Percentiles rank a stretch among this genome's conserved stretches.
Evolutionary conservation across 2,888 invertebrate species (phyloP).

Genomic region (Trimorus sp.): DNA sequence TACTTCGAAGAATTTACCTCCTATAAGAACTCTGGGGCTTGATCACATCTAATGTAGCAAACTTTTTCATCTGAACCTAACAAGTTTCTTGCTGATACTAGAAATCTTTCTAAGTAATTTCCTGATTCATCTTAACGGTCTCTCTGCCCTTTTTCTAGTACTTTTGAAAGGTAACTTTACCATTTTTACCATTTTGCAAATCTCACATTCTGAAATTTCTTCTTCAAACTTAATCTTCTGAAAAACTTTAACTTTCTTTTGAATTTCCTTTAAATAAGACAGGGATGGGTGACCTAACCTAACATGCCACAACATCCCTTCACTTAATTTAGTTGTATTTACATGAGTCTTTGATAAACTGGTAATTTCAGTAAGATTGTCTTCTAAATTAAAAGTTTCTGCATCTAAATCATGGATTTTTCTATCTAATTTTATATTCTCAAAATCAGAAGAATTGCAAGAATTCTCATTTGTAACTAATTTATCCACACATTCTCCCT

Average conservation of each 20-base stretch:
- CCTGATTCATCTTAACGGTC: slow-evolving; percentile 38
- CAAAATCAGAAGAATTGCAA: neutral
- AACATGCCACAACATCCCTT: slow-evolving; percentile 15
- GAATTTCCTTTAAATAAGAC: neutral
- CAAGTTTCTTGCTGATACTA: neutral
- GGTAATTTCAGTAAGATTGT: neutral
- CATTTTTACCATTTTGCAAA: slow-evolving; percentile 65
- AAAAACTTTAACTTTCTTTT: neutral
- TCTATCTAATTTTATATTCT: neutral
- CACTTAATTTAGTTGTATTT: slow-evolving; percentile 2
- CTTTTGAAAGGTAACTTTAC: slow-evolving; percentile 65
- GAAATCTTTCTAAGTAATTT: neutral
- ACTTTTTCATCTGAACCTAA: neutral
- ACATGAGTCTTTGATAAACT: neutral
- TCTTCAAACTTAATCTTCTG: slow-evolving; percentile 10
- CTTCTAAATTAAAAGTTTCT: neutral
- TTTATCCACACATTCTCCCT: neutral
- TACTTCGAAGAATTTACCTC: neutral
- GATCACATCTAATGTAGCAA: neutral
- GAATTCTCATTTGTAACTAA: neutral
- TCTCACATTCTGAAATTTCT: slow-evolving; percentile 66
- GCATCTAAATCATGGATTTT: slow-evolving; percentile 2
- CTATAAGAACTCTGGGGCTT: neutral
- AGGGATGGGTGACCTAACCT: slow-evolving; percentile 5
- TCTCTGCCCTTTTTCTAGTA: slow-evolving; percentile 48